Evolutionary conservation across 2,888 invertebrate species (phyloP).

Genomic region (Alsophila aescularia): DNA sequence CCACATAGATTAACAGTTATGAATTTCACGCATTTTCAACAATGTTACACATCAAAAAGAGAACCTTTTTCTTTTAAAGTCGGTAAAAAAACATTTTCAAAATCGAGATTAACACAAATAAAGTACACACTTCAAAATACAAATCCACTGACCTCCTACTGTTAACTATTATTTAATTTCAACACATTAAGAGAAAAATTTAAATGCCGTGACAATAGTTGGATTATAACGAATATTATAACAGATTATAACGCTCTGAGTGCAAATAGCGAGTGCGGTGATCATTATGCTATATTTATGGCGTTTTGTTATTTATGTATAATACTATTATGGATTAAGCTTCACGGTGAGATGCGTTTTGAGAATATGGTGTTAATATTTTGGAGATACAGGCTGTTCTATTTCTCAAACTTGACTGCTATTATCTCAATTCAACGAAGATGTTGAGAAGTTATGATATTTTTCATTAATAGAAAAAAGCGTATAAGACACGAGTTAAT

Average conservation of each 20-base stretch:
- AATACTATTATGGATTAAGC: conserved; percentile 24
- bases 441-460: no score
- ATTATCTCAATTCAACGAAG: no score
- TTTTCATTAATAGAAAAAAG: background rate
- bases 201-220: conserved; percentile 1
- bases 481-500: no score
- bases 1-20: no score
- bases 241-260: conserved; percentile 14
- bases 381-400: conserved; percentile 24
- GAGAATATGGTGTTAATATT: conserved; percentile 35
- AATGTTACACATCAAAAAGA: no score
- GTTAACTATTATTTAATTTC: conserved; percentile 8
- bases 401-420: background rate
- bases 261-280: conserved; percentile 4
- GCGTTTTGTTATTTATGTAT: conserved; percentile 6
- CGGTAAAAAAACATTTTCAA: no score
- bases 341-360: conserved; percentile 29
- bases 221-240: conserved; percentile 20
- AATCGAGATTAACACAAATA: no score
- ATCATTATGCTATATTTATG: conserved; percentile 6
- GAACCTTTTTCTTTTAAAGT: no score
- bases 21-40: no score
- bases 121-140: background rate
- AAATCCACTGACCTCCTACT: conserved; percentile 1
- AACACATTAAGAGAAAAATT: conserved; percentile 2